Evolutionary conservation across 2,113 vertebrate genomes (phyloP).

Genomic region (Eulemur rufifrons): DNA sequence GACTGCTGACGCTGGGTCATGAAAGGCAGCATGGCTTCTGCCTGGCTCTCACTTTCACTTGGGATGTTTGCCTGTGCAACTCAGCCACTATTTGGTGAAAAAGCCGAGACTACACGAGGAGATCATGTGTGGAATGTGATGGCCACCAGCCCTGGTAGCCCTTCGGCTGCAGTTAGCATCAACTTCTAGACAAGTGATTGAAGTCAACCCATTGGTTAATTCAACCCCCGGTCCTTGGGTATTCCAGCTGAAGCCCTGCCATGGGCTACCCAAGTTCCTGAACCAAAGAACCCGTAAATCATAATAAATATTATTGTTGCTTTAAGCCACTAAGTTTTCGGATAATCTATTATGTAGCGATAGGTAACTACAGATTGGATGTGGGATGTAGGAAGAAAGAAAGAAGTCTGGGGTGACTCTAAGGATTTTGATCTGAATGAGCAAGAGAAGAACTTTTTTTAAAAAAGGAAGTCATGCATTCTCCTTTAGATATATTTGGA

Average conservation of each 20-base stretch:
- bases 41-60: neutral
- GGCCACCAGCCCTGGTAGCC: neutral
- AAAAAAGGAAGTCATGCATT: neutral
- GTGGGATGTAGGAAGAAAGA: neutral
- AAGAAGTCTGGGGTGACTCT: neutral
- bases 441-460: neutral
- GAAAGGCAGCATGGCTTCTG: neutral
- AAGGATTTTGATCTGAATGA: neutral
- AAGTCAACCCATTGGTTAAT: neutral
- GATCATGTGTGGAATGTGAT: no score
- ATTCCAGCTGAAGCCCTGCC: neutral
- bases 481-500: neutral
- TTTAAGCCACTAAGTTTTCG: neutral
- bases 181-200: neutral
- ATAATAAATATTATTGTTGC: neutral
- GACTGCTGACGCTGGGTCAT: neutral
- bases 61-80: neutral
- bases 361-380: neutral
- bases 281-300: neutral
- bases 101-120: neutral
- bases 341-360: neutral
- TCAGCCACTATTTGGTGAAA: neutral
- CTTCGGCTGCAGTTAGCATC: no score
- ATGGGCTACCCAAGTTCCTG: neutral
- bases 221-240: neutral